A percentile compares a stretch with the other conserved stretches of the same genome.
These are phyloP conservation scores for Glareola pratincola DNA, from an alignment of 2,113 vertebrate genomes.

Conservation along the genomic window DNA sequence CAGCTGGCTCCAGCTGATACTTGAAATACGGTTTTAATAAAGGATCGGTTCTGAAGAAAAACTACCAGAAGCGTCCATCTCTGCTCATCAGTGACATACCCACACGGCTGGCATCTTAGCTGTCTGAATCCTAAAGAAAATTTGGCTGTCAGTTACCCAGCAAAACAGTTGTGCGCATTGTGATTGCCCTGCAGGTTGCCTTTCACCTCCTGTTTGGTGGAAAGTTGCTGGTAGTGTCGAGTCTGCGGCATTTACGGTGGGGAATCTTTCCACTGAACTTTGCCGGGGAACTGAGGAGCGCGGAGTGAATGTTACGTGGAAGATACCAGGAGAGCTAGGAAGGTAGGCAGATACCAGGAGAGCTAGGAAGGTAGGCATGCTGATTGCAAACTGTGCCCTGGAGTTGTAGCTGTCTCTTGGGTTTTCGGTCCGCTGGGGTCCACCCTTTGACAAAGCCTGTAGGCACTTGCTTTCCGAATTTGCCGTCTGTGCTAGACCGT, in stretches of 20 bases:
- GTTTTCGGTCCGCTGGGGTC: background rate
- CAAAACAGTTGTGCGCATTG: rapidly evolving
- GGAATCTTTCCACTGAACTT: background rate
- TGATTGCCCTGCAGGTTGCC: background rate
- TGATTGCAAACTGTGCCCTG: rapidly evolving
- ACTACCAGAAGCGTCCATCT: background rate
- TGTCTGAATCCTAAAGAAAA: background rate
- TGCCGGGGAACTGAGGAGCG: background rate
- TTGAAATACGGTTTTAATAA: background rate
- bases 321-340: background rate
- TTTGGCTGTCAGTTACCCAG: background rate
- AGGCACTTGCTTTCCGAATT: background rate
- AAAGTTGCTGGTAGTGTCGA: background rate
- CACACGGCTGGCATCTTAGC: rapidly evolving
- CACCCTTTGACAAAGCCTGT: background rate
- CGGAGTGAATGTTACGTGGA: background rate
- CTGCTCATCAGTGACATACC: background rate
- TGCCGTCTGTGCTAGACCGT: background rate
- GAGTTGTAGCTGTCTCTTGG: background rate
- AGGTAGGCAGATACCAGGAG: background rate
- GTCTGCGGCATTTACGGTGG: background rate
- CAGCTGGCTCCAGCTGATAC: background rate
- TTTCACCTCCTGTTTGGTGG: background rate
- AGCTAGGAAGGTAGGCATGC: background rate
- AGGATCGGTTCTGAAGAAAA: background rate